A percentile compares a stretch with the other conserved stretches of the same genome.
phyloP scores from a whole-genome alignment of 2,888 invertebrate species.

The Nomada lathburiana region DNA sequence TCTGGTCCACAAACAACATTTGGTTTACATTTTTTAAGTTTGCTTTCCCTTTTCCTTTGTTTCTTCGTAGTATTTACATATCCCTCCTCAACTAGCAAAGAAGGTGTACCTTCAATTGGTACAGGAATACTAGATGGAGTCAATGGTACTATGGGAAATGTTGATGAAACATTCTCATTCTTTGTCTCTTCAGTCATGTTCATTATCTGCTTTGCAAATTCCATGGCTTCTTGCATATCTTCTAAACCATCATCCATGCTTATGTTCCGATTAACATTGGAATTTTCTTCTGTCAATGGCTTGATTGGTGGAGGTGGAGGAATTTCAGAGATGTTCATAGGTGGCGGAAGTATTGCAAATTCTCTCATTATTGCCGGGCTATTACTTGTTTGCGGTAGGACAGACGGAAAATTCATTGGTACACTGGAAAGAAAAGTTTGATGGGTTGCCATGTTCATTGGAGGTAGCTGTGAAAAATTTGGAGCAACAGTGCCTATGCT shows the following conservation, averaged over 20 bases:
- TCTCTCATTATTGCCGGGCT: constrained; percentile 31
- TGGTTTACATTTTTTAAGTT: constrained; percentile 15
- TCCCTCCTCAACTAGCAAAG: not conserved
- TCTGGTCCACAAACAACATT: constrained; percentile 7
- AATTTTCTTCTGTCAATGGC: not conserved
- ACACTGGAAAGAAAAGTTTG: constrained; percentile 33
- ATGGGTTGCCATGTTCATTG: constrained; percentile 26
- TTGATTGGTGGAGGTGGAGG: constrained; percentile 31
- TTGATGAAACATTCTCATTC: not conserved
- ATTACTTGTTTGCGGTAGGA: constrained; percentile 17
- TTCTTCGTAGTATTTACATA: constrained; percentile 14
- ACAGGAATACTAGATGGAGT: constrained; percentile 30
- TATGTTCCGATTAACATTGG: not conserved
- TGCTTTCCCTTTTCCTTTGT: constrained; percentile 30
- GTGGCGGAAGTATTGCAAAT: constrained; percentile 46
- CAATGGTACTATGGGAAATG: not conserved
- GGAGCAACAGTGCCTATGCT: constrained; percentile 11
- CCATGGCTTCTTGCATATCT: constrained; percentile 82
- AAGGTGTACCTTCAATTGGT: constrained; percentile 7
- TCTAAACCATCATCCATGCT: constrained; percentile 74
- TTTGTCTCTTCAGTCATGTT: constrained; percentile 70
- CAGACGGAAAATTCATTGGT: constrained; percentile 39
- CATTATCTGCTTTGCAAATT: constrained; percentile 80
- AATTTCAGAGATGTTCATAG: constrained; percentile 13
- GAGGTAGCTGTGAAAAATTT: constrained; percentile 37